Evolutionary conservation across 2,797 vertebrate genomes (phyloP), one percentile per base, ranked within the genome.

Genomic region (Geotrypetes seraphini): DNA sequence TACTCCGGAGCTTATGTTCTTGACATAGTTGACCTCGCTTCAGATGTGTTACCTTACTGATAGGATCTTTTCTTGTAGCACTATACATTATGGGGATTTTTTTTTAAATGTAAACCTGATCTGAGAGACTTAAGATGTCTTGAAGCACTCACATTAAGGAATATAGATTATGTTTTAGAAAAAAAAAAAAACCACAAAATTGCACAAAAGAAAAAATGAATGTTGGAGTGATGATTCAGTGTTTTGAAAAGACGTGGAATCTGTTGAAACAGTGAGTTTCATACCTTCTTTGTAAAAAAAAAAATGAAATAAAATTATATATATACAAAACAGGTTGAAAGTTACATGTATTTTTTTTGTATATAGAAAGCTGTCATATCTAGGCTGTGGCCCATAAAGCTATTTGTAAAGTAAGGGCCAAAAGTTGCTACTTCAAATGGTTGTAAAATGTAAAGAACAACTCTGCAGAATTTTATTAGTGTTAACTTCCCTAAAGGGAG

Each of bases 171-270:
- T 82, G 71, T 70, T 84, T 75, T 69, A 41, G 45, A 69, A n/a
- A n/a, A n/a, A n/a, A n/a, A n/a, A n/a, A 47, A 39, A n/a, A n/a
- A n/a, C n/a, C n/a, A 75, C 36, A 46, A 75, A 81, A 83, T 94
- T 94, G 92, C 94, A 97, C 92, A 95, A 88, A 90, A 87, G 82
- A 89, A 89, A 74, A 88, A 86, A 85, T 92, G 89, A 96, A 96
- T 96, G 91, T 95, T 81, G 72, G 85, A 85, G 71, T 65, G 88
- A 84, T 79, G 83, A 83, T 89, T 92, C 88, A 88, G 85, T 89
- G 84, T 88, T 87, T 69, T 74, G 81, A 83, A 73, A 77, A 85
- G 80, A 73, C 64, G 75, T 40, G 66, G 78, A 75, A 39, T 78
- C 84, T 86, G 85, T 85, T 89, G 81, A 85, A 87, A 81, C 82